Conservation (phyloP, 2,888 invertebrate genomes). For the Pyrocoelia pectoralis region DNA sequence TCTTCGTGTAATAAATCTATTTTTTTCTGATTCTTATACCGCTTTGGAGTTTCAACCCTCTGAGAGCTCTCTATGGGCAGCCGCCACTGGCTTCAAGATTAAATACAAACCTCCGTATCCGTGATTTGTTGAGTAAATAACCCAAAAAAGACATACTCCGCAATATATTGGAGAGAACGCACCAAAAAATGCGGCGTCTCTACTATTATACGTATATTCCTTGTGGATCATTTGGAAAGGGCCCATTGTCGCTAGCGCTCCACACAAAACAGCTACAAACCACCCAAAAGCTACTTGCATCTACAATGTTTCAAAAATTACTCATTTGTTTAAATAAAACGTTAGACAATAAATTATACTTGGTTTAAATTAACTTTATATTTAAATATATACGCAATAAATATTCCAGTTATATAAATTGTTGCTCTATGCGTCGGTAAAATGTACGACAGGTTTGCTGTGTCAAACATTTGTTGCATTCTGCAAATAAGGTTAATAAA, state of each 20-base stretch:
- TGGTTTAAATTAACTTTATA: constrained; percentile 22
- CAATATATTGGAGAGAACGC: constrained; percentile 67
- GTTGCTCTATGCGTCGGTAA: constrained; percentile 70
- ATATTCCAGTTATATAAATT: constrained; percentile 70
- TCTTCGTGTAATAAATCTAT: no score
- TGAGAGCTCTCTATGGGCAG: no score
- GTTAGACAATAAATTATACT: constrained; percentile 8
- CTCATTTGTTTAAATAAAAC: neutral
- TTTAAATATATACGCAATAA: constrained; percentile 64
- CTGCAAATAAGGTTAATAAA: constrained; percentile 51
- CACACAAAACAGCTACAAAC: constrained; percentile 56
- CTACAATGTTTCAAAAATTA: constrained; percentile 51
- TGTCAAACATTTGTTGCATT: constrained; percentile 68
- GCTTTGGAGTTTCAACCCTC: no score
- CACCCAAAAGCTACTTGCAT: constrained; percentile 59
- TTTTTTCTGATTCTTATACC: no score
- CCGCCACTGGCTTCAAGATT: no score
- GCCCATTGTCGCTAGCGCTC: constrained; percentile 60
- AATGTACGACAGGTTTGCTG: constrained; percentile 71
- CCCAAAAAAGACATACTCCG: constrained; percentile 63
- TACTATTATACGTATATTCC: constrained; percentile 62
- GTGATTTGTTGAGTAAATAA: constrained; percentile 64
- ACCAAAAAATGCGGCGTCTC: constrained; percentile 64
- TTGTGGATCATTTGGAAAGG: constrained; percentile 65
- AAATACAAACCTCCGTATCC: constrained; percentile 62